Conservation (phyloP, 2,797 vertebrate species). For the Darevskia mixta region DNA sequence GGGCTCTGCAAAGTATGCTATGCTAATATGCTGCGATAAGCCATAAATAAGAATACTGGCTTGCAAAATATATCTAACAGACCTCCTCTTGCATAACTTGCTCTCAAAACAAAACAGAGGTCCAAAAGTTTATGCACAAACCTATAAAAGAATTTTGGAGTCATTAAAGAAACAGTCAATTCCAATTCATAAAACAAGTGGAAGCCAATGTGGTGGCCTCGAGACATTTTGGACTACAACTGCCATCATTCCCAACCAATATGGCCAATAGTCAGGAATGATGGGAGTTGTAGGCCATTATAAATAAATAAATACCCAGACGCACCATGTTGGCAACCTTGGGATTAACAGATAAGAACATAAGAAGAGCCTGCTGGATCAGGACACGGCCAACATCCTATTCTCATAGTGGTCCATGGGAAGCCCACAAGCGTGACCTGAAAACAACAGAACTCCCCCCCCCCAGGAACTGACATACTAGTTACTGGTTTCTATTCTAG, state of each 20-base stretch:
- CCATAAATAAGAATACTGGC: neutral
- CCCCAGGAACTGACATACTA: too few species aligned
- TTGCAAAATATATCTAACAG: neutral
- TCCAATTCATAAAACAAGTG: neutral
- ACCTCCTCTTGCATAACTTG: neutral
- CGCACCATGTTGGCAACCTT: too few species aligned
- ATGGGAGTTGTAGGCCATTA: too few species aligned
- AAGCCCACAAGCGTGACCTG: too few species aligned
- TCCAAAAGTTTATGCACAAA: neutral
- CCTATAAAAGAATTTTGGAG: neutral
- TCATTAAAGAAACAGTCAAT: neutral
- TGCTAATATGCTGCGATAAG: neutral
- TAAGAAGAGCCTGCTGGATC: neutral
- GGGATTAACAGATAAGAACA: neutral
- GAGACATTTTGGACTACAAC: too few species aligned
- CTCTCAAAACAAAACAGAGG: neutral
- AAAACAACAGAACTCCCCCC: too few species aligned
- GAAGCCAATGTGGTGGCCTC: too few species aligned
- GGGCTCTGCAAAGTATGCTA: neutral
- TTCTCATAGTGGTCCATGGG: neutral
- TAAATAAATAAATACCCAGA: too few species aligned
- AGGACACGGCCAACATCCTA: neutral
- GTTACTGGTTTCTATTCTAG: neutral
- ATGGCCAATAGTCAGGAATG: too few species aligned
- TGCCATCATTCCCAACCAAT: too few species aligned